A percentile compares a stretch with the other conserved stretches of the same genome.
phyloP scores from a whole-genome alignment of 1,140 invertebrate genomes.

The Drosophila melanogaster region Release_6_plus_ISO1_MT NT_033779.5:15130501-15131000 shows the following conservation, averaged over 20 bases:
- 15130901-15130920: slow-evolving; percentile 12
- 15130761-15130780: slow-evolving; percentile 1
- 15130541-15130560: slow-evolving; percentile 39
- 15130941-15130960: slow-evolving; percentile 31
- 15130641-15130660: slow-evolving; percentile 40
- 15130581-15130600: slow-evolving; percentile 53
- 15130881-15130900: slow-evolving; percentile 38
- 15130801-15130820: slow-evolving; percentile 43
- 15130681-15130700: slow-evolving; percentile 78
- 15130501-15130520: slow-evolving; percentile 27
- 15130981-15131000: slow-evolving; percentile 62
- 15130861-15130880: slow-evolving; percentile 73
- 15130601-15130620: slow-evolving; percentile 20
- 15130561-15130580: slow-evolving; percentile 42
- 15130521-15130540: slow-evolving; percentile 18
- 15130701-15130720: slow-evolving; percentile 33
- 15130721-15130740: slow-evolving; percentile 16
- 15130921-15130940: slow-evolving; percentile 20
- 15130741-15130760: slow-evolving; percentile 12
- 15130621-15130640: slow-evolving; percentile 11
- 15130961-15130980: slow-evolving; percentile 6
- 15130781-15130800: slow-evolving; percentile 23
- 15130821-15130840: slow-evolving; percentile 76
- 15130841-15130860: slow-evolving; percentile 73
- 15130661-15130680: slow-evolving; percentile 76